A percentile compares a stretch with the other conserved stretches of the same genome.
Conservation (phyloP, 2,797 vertebrate genomes). For the Diplodus sargus region DNA sequence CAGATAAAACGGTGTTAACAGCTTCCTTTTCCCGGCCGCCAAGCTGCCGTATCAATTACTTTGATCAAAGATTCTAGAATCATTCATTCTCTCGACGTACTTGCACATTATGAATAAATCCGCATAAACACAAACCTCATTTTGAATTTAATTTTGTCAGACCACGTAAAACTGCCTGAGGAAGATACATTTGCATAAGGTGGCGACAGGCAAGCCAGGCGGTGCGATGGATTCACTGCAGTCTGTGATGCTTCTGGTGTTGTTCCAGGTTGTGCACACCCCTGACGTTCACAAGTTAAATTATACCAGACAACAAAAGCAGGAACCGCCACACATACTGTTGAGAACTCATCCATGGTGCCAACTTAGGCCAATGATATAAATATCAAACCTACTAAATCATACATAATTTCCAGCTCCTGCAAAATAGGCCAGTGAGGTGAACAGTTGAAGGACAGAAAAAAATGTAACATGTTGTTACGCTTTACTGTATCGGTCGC, state of each 20-base stretch:
- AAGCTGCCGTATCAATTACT: conserved; percentile 85
- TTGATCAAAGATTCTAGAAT: conserved; percentile 84
- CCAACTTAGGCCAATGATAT: not conserved
- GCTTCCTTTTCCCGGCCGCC: conserved; percentile 87
- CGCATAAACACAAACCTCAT: conserved; percentile 38
- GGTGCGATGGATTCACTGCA: not conserved
- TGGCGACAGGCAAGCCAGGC: not conserved
- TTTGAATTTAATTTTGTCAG: conserved; percentile 34
- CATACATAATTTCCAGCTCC: too few relatives aligned
- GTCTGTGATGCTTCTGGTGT: not conserved
- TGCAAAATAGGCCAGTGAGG: not conserved
- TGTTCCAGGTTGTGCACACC: conserved; percentile 1
- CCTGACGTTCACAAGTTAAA: not conserved
- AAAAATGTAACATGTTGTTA: not conserved
- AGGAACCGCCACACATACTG: not conserved
- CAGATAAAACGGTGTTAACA: conserved; percentile 88
- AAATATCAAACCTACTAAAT: not conserved
- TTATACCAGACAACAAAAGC: not conserved
- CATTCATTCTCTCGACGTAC: conserved; percentile 62
- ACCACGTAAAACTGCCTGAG: conserved; percentile 11
- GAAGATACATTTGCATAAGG: not conserved
- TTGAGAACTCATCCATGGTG: too few relatives aligned
- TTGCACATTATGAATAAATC: conserved; percentile 63
- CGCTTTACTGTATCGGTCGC: too few relatives aligned
- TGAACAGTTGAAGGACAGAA: not conserved